Evolutionary conservation across 2,888 invertebrate species (phyloP).

Genomic region (Archips crataeganus): DNA sequence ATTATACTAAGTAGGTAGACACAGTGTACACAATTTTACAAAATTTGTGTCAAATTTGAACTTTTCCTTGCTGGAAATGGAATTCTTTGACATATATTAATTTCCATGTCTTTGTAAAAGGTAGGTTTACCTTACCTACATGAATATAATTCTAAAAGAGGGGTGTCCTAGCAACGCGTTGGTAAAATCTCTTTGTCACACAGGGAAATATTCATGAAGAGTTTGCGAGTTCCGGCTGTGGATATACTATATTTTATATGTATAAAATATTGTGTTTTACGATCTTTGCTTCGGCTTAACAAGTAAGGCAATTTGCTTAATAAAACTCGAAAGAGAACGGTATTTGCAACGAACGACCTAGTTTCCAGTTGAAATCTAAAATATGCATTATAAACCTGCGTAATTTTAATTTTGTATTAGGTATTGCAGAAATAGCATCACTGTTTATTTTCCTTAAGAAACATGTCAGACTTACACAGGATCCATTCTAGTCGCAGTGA

Average conservation of each 20-base stretch:
- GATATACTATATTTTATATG: too few species aligned
- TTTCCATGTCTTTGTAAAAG: not conserved
- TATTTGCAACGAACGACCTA: slow-evolving; percentile 9
- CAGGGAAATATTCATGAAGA: slow-evolving; percentile 23
- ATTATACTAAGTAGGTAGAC: not conserved
- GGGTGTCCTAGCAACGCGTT: not conserved
- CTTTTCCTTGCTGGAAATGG: not conserved
- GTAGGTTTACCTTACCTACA: not conserved
- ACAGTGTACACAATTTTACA: not conserved
- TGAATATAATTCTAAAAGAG: not conserved
- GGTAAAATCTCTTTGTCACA: not conserved
- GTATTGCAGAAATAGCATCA: slow-evolving; percentile 7
- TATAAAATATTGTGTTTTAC: slow-evolving; percentile 15
- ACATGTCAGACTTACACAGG: slow-evolving; percentile 94
- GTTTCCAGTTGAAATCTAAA: not conserved
- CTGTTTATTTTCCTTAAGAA: slow-evolving; percentile 81
- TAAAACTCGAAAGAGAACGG: not conserved
- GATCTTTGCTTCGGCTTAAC: not conserved
- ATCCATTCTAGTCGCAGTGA: slow-evolving; percentile 96
- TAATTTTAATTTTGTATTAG: not conserved
- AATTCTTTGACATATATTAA: not conserved
- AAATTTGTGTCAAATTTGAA: not conserved
- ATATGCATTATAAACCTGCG: slow-evolving; percentile 6
- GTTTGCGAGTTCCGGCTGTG: not conserved
- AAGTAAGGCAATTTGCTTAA: slow-evolving; percentile 7